A percentile compares a stretch with the other conserved stretches of the same genome.
These are phyloP conservation scores for Struthio camelus DNA, from an alignment of 2,113 vertebrate genomes.

Conservation along the genomic window DNA sequence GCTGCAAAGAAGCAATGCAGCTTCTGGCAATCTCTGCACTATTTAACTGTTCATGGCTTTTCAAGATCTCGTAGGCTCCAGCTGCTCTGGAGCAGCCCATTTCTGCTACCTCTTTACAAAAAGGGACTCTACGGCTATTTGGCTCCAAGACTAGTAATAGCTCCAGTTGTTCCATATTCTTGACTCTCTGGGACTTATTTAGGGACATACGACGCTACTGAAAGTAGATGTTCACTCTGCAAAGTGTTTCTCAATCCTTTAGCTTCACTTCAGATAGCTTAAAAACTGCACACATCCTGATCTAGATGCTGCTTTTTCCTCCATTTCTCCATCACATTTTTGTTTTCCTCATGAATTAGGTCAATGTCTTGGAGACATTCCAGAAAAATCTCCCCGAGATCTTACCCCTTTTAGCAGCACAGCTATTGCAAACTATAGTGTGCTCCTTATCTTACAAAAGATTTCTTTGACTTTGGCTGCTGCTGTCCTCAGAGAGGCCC, in stretches of 20 bases:
- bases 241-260: not conserved
- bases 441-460: too few species aligned
- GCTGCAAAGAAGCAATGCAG: not conserved
- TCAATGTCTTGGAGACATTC: not conserved
- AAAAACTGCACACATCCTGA: not conserved
- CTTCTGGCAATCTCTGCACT: not conserved
- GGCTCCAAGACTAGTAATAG: not conserved
- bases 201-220: not conserved
- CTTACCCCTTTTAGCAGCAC: not conserved
- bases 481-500: not conserved
- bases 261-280: not conserved
- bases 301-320: not conserved
- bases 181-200: not conserved
- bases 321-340: too few species aligned
- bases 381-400: not conserved
- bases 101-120: not conserved
- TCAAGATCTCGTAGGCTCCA: not conserved
- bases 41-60: not conserved
- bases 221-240: not conserved
- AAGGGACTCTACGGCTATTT: not conserved
- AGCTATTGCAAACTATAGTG: rapidly evolving
- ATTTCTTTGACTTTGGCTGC: not conserved
- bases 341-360: not conserved
- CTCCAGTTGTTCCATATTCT: not conserved
- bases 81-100: not conserved